phyloP scores from a whole-genome alignment of 2,797 vertebrate genomes.

The Onychomys arenicola region DNA sequence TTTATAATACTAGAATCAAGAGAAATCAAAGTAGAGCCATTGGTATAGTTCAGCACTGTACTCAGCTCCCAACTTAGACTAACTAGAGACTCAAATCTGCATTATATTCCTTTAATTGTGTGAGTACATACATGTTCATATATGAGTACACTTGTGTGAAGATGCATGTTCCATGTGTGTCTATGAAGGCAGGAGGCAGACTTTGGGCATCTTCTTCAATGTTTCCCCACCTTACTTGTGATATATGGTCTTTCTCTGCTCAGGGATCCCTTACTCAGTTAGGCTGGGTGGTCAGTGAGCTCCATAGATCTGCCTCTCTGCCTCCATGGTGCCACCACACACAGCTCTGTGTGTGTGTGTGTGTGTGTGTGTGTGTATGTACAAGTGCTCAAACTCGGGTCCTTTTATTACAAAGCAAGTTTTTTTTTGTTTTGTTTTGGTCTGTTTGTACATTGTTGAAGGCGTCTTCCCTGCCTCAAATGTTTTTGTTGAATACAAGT shows the following conservation, averaged over 20 bases:
- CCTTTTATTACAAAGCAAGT: background rate
- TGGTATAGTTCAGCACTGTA: background rate
- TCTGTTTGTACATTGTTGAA: background rate
- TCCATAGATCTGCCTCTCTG: background rate
- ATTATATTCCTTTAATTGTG: background rate
- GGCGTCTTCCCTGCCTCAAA: background rate
- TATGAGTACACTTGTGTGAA: background rate
- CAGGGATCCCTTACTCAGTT: background rate
- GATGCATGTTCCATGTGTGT: background rate
- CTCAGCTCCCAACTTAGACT: background rate
- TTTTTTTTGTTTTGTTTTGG: background rate
- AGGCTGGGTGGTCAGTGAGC: background rate
- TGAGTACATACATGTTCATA: background rate
- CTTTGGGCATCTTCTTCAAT: background rate
- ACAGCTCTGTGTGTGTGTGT: background rate
- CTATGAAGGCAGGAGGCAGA: background rate
- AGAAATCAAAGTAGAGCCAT: background rate
- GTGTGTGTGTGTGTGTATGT: background rate
- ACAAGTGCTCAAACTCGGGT: background rate
- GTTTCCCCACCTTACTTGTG: background rate
- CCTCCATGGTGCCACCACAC: background rate
- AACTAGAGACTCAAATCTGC: background rate
- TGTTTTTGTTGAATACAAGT: background rate
- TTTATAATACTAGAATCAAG: background rate
- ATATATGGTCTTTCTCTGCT: background rate